These are phyloP conservation scores for Barypeithes pellucidus DNA, from an alignment of 2,888 invertebrate species.

Conservation along the genomic window DNA sequence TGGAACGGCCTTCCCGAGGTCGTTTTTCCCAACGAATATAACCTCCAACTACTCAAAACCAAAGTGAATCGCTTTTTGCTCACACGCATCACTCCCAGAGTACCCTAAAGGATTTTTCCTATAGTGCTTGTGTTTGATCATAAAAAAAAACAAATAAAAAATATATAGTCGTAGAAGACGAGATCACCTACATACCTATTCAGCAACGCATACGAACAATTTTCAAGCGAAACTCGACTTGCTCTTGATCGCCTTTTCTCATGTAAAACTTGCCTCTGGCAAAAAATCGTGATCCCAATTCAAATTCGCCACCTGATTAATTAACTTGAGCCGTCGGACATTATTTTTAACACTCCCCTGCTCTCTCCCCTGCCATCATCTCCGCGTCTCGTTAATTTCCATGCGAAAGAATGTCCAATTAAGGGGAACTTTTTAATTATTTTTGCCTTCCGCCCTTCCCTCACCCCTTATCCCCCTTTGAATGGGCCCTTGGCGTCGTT, in stretches of 20 bases:
- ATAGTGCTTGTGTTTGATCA: too few species aligned
- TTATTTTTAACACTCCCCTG: constrained; percentile 7
- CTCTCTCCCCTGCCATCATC: background rate
- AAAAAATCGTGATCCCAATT: constrained; percentile 17
- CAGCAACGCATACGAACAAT: too few species aligned
- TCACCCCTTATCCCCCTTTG: constrained; percentile 13
- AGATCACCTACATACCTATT: too few species aligned
- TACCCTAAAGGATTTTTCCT: too few species aligned
- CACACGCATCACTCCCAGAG: too few species aligned
- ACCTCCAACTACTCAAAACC: too few species aligned
- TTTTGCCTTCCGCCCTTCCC: constrained; percentile 19
- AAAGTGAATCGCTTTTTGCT: too few species aligned
- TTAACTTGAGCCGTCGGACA: constrained; percentile 10
- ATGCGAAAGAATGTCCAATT: constrained; percentile 42
- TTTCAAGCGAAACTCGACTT: too few species aligned
- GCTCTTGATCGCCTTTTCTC: background rate
- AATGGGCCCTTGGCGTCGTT: constrained; percentile 29
- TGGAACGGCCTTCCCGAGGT: too few species aligned
- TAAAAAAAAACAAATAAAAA: too few species aligned
- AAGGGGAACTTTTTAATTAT: constrained; percentile 48
- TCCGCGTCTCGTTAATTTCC: constrained; percentile 26
- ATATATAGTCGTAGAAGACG: too few species aligned
- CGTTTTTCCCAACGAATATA: too few species aligned
- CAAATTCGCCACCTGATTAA: constrained; percentile 11
- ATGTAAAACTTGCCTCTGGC: background rate